Conservation (phyloP, 2,888 invertebrate genomes). For the Thelaira solivaga region DNA sequence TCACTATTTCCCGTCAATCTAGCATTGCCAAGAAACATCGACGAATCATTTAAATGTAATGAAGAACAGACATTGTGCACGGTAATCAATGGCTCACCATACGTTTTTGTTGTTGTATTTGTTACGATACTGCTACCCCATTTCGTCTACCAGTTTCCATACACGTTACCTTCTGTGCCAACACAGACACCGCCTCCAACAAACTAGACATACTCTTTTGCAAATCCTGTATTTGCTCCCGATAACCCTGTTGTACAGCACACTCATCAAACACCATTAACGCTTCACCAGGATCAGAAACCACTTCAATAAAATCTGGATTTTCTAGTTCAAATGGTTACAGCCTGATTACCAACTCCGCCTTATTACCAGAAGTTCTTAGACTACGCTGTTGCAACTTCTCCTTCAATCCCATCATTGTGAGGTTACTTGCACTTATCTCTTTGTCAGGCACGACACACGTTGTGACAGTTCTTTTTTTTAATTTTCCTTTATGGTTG, state of each 20-base stretch:
- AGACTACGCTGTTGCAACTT: neutral
- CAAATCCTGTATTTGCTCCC: neutral
- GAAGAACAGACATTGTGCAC: neutral
- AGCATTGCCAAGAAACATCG: neutral
- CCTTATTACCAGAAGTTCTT: conserved; percentile 12
- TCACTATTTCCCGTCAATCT: neutral
- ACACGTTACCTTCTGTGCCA: neutral
- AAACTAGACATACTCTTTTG: neutral
- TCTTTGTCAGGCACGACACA: too few relatives aligned
- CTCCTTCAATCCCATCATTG: neutral
- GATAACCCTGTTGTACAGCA: neutral
- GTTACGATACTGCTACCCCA: neutral
- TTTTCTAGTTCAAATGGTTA: neutral
- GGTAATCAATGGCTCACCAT: neutral
- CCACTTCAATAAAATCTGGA: neutral
- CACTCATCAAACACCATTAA: neutral
- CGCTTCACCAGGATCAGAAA: neutral
- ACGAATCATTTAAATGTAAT: neutral
- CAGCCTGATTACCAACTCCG: conserved; percentile 4
- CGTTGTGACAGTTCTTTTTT: too few relatives aligned
- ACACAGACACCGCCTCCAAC: neutral
- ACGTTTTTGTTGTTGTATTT: neutral
- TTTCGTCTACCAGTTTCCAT: neutral
- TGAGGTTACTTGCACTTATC: too few relatives aligned
- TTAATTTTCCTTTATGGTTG: too few relatives aligned